Evolutionary conservation across 37 sponge, comb jelly and placozoan genomes (phyloP), one percentile per base, ranked within the genome.

Genomic region (Chondrosia reniformis): DNA sequence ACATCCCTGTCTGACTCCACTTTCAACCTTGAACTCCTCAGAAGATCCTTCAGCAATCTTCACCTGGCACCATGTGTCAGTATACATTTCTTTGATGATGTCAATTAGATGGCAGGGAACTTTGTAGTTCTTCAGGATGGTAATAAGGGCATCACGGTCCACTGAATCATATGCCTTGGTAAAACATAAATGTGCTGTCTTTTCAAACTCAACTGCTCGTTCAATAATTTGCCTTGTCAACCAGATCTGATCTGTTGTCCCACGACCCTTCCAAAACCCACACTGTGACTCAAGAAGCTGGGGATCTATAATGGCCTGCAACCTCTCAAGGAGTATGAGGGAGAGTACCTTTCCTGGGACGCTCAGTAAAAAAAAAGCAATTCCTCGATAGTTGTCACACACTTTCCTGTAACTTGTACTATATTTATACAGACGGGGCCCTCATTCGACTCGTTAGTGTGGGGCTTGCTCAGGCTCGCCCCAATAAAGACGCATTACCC

Each of bases 111-210:
- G 38, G 38, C 36, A 39, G 32, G 67, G 32, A 39, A 66, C 67
- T 66, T 39, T 39, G 38, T 66, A 66, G 39, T 66, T 36, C 36
- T 39, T 66, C 67, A 66, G 67, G 67, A 66, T 66, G 67, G 67
- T 39, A 66, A 66, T 30, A 36, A 66, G 36, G 9, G 67, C 36
- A 19, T 36, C 7, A 66, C 67, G 17, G 36, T 66, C 37, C 67
- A 66, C 67, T 8, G 67, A 66, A 36, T 66, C 67, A 19, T 66
- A 66, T 8, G 67, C 67, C 67, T 66, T 66, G 38, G 67, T 66
- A 5, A 66, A 66, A 8, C 67, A 36, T 66, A 66, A 39, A 19
- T 36, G 36, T 33, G 17, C 6, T 19, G 67, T 5, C 32, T 7
- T 66, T 39, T 66, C 39, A 39, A 37, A 66, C 8, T 66, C 67